A percentile compares a stretch with the other conserved stretches of the same genome.
phyloP scores from a whole-genome alignment of 1,140 invertebrate genomes.

The Zaprionus lachaisei region DNA sequence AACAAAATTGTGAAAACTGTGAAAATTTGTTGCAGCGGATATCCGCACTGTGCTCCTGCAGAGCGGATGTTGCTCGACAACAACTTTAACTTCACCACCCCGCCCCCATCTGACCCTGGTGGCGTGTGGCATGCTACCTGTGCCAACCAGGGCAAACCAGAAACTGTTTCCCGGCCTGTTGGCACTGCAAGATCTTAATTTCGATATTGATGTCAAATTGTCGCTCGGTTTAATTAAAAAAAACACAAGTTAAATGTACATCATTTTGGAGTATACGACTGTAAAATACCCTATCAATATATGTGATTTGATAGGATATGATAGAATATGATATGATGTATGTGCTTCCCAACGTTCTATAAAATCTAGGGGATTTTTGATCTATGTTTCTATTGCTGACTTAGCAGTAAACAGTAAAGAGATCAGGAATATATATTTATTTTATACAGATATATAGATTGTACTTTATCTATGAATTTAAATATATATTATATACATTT shows the following conservation, averaged over 20 bases:
- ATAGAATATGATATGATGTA: no score
- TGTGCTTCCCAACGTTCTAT: no score
- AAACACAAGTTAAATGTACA: conserved; percentile 34
- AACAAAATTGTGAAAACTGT: conserved; percentile 64
- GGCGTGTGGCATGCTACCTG: conserved; percentile 1
- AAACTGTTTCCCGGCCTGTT: conserved; percentile 13
- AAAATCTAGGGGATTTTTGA: no score
- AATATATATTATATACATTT: no score
- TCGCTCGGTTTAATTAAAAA: conserved; percentile 78
- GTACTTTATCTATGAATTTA: no score
- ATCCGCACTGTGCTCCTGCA: conserved; percentile 57
- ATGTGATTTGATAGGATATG: background rate
- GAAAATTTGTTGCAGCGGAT: conserved; percentile 69
- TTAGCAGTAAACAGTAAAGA: no score
- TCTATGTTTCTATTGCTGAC: no score
- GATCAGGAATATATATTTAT: no score
- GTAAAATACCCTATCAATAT: background rate
- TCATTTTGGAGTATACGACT: background rate
- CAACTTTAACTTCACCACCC: conserved; percentile 3
- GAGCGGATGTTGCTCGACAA: conserved; percentile 50
- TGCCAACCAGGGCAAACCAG: background rate
- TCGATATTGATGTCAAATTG: conserved; percentile 83
- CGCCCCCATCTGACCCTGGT: background rate
- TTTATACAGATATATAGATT: background rate
- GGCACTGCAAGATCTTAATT: conserved; percentile 76